Conservation (phyloP, 1,140 invertebrate genomes). For the Neotoxoptera formosana region DNA sequence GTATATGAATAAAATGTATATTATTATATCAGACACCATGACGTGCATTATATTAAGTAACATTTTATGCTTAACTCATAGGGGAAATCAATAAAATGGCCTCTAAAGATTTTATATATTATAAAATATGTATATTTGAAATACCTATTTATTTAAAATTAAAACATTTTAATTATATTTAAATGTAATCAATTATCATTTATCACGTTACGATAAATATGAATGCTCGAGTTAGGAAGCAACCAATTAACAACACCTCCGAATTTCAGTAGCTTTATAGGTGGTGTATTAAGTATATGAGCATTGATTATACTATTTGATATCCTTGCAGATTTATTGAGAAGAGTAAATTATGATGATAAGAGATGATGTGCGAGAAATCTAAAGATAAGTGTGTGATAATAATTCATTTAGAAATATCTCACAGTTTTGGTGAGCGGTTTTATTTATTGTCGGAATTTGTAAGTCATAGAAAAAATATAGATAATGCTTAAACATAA, state of each 20-base stretch:
- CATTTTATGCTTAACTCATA: background rate
- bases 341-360: background rate
- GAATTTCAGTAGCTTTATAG: background rate
- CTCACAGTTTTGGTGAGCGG: background rate
- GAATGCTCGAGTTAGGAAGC: background rate
- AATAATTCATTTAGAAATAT: background rate
- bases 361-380: background rate
- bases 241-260: background rate
- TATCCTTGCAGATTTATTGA: background rate
- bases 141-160: background rate
- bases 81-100: background rate
- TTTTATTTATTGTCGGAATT: background rate
- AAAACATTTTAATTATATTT: background rate
- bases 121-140: background rate
- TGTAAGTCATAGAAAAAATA: no score
- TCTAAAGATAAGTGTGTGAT: background rate
- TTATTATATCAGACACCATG: background rate
- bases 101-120: background rate
- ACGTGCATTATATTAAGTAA: background rate
- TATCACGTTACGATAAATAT: background rate
- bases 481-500: background rate
- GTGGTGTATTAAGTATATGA: background rate
- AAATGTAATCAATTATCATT: background rate
- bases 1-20: background rate
- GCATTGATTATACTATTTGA: background rate